Evolutionary conservation across 2,113 vertebrate genomes (phyloP).

Genomic region (Leptobrachium ailaonicum): DNA sequence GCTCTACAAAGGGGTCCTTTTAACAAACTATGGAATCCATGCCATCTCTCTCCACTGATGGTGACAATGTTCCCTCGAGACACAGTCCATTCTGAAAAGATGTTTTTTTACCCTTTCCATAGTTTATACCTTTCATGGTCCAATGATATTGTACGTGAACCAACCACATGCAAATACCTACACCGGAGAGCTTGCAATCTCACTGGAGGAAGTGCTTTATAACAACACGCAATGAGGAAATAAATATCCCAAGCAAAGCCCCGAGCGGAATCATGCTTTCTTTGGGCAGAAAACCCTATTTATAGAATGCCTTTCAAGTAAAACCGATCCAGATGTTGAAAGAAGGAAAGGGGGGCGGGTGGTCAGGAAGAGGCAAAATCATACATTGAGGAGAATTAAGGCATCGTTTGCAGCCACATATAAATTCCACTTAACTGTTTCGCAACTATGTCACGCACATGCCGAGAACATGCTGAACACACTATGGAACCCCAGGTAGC

Average conservation of each 20-base stretch:
- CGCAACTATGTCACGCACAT: neutral
- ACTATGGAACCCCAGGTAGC: no score
- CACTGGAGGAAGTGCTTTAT: constrained; percentile 25
- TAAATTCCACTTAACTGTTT: constrained; percentile 33
- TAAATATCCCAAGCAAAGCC: constrained; percentile 20
- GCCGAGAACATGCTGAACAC: no score
- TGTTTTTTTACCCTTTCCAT: no score
- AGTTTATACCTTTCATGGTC: neutral
- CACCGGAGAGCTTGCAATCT: constrained; percentile 33
- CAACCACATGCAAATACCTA: constrained; percentile 11
- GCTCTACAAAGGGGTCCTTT: no score
- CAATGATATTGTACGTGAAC: neutral
- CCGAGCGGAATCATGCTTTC: constrained; percentile 50
- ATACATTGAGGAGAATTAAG: constrained; percentile 36
- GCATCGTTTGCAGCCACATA: constrained; percentile 12
- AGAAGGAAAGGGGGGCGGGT: constrained; percentile 41
- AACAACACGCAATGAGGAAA: constrained; percentile 39
- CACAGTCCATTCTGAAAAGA: no score
- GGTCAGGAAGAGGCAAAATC: constrained; percentile 41
- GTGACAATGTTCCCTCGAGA: no score
- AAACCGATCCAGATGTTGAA: constrained; percentile 52
- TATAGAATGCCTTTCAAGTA: constrained; percentile 54
- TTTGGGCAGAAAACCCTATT: constrained; percentile 47
- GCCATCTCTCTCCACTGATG: no score
- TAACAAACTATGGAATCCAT: no score